Conservation (phyloP, 2,797 vertebrate genomes). For the Gymnoscopelus braueri region DNA sequence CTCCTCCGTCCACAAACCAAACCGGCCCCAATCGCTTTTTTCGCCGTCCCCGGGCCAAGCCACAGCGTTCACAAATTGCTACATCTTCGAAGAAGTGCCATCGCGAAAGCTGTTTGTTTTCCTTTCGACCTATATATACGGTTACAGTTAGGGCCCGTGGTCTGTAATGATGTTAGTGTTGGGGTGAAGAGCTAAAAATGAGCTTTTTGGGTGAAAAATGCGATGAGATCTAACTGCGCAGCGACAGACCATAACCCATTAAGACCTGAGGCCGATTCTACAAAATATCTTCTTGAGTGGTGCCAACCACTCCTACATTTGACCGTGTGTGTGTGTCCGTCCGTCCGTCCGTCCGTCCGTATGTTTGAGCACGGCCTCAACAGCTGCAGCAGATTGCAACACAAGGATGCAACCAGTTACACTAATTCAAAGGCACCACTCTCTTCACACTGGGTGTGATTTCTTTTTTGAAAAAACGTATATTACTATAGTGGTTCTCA, state of each 20-base stretch:
- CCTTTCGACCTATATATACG: constrained; percentile 64
- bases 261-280: too few relatives aligned
- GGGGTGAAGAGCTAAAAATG: constrained; percentile 65
- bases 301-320: too few relatives aligned
- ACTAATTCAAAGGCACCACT: too few relatives aligned
- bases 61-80: constrained; percentile 29
- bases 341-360: too few relatives aligned
- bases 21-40: constrained; percentile 63
- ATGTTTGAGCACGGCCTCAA: too few relatives aligned
- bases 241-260: constrained; percentile 40
- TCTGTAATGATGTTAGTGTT: constrained; percentile 63
- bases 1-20: constrained; percentile 23
- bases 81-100: constrained; percentile 51
- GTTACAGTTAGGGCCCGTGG: constrained; percentile 42
- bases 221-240: constrained; percentile 52
- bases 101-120: constrained; percentile 59
- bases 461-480: too few relatives aligned
- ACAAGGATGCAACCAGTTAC: too few relatives aligned
- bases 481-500: too few relatives aligned
- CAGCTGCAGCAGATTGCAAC: too few relatives aligned
- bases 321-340: too few relatives aligned
- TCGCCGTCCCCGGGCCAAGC: constrained; percentile 48
- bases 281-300: too few relatives aligned
- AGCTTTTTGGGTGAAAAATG: constrained; percentile 66
- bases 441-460: too few relatives aligned